Percentiles rank a stretch among this genome's conserved stretches.
phyloP scores from a whole-genome alignment of 2,888 invertebrate species.

The Diloba caeruleocephala region DNA sequence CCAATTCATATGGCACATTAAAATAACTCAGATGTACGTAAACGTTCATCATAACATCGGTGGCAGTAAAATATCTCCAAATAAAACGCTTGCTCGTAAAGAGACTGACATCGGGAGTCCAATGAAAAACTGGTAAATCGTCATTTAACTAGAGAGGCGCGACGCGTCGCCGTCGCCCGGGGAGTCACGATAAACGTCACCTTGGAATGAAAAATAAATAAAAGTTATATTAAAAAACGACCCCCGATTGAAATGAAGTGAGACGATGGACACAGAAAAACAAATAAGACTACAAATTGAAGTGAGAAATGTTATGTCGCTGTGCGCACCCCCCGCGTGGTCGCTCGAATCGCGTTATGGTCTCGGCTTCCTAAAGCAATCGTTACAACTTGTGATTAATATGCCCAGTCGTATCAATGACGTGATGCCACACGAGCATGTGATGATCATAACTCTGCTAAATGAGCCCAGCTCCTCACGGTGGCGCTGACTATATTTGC shows the following conservation, averaged over 20 bases:
- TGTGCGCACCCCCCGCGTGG: slow-evolving; percentile 78
- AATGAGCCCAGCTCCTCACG: slow-evolving; percentile 75
- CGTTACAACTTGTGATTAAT: slow-evolving; percentile 81
- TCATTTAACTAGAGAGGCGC: slow-evolving; percentile 79
- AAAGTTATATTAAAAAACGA: slow-evolving; percentile 79
- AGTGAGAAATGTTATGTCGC: slow-evolving; percentile 86
- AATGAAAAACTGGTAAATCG: slow-evolving; percentile 84
- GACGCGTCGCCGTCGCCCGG: slow-evolving; percentile 76
- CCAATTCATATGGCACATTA: slow-evolving; percentile 78
- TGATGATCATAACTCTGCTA: slow-evolving; percentile 76
- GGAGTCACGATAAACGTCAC: slow-evolving; percentile 87
- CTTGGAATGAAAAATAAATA: slow-evolving; percentile 84
- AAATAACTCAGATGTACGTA: slow-evolving; percentile 76
- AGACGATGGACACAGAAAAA: slow-evolving; percentile 79
- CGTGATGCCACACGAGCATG: slow-evolving; percentile 69
- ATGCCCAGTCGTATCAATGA: slow-evolving; percentile 71
- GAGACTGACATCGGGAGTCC: slow-evolving; percentile 83
- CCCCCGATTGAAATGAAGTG: slow-evolving; percentile 81
- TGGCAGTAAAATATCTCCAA: slow-evolving; percentile 84
- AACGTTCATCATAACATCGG: slow-evolving; percentile 85
- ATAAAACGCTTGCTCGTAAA: slow-evolving; percentile 86
- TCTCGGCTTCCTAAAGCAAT: slow-evolving; percentile 61
- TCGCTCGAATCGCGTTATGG: slow-evolving; percentile 57
- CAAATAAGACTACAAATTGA: slow-evolving; percentile 83
- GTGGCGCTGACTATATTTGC: slow-evolving; percentile 76